Conservation (phyloP, 2,888 invertebrate genomes). For the Polyommatus icarus region DNA sequence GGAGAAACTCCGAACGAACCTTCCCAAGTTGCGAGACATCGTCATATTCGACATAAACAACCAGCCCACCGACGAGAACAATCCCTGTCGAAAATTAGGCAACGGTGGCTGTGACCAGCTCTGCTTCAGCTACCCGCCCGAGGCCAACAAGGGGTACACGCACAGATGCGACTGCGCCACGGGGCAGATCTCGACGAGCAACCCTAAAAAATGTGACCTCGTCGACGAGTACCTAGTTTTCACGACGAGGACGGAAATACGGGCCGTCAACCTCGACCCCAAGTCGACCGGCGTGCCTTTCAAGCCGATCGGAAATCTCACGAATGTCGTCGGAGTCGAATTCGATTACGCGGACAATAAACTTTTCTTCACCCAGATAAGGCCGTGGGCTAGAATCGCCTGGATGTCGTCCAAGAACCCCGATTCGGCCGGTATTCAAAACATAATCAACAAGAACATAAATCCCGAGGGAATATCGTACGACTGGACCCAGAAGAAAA, state of each 20-base stretch:
- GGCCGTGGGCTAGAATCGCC: slow-evolving; percentile 94
- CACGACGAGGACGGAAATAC: slow-evolving; percentile 95
- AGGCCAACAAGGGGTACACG: slow-evolving; percentile 74
- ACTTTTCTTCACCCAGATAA: slow-evolving; percentile 95
- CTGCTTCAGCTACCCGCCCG: slow-evolving; percentile 94
- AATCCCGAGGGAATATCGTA: slow-evolving; percentile 97
- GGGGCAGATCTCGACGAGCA: slow-evolving; percentile 85
- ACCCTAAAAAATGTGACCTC: slow-evolving; percentile 87
- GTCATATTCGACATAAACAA: slow-evolving; percentile 93
- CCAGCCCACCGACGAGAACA: slow-evolving; percentile 91
- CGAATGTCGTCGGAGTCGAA: slow-evolving; percentile 96
- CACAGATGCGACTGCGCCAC: slow-evolving; percentile 95
- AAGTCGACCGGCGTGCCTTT: slow-evolving; percentile 91
- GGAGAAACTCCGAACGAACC: slow-evolving; percentile 87
- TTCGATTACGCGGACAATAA: slow-evolving; percentile 95
- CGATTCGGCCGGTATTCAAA: slow-evolving; percentile 80
- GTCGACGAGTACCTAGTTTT: slow-evolving; percentile 95
- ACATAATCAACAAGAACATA: slow-evolving; percentile 88
- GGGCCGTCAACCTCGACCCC: slow-evolving; percentile 94
- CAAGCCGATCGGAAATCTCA: slow-evolving; percentile 90
- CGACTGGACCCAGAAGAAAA: slow-evolving; percentile 98
- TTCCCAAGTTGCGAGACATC: slow-evolving; percentile 93
- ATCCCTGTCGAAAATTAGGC: slow-evolving; percentile 87
- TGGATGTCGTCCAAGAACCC: slow-evolving; percentile 89
- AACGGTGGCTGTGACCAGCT: slow-evolving; percentile 96